These are phyloP conservation scores for Erpobdella octoculata DNA, from an alignment of 2,888 invertebrate species.

Conservation along the genomic window DNA sequence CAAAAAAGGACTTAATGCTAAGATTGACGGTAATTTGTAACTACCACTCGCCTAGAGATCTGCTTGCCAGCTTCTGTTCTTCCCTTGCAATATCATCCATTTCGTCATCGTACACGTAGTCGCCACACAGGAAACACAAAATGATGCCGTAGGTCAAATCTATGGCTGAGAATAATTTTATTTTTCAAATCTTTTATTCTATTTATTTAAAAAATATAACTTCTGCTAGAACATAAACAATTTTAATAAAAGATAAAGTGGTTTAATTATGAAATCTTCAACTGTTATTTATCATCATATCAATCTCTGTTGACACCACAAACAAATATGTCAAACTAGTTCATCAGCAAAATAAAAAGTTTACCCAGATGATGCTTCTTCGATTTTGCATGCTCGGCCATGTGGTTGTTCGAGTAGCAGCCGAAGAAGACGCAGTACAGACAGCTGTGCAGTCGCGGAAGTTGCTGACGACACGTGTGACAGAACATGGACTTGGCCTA, in stretches of 20 bases:
- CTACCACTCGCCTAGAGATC: slow-evolving; percentile 26
- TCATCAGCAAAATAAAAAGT: slow-evolving; percentile 28
- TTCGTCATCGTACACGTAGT: slow-evolving; percentile 81
- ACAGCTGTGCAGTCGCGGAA: slow-evolving; percentile 56
- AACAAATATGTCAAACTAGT: neutral
- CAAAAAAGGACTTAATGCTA: no score
- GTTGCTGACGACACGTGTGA: slow-evolving; percentile 70
- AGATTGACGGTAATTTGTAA: no score
- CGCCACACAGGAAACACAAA: slow-evolving; percentile 79
- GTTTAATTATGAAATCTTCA: no score
- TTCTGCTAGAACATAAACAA: no score
- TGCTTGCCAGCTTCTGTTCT: slow-evolving; percentile 38
- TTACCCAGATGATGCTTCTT: slow-evolving; percentile 71
- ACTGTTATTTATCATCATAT: no score
- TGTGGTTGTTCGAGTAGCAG: slow-evolving; percentile 70
- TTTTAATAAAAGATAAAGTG: slow-evolving; percentile 5
- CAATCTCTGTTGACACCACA: no score
- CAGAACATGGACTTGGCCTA: slow-evolving; percentile 73
- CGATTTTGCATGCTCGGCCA: slow-evolving; percentile 72
- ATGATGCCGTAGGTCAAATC: slow-evolving; percentile 81
- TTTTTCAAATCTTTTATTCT: no score
- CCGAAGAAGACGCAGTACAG: slow-evolving; percentile 84
- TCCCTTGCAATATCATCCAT: slow-evolving; percentile 53
- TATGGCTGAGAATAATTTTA: slow-evolving; percentile 56
- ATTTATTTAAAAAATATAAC: no score